Evolutionary conservation across 2,888 invertebrate genomes (phyloP).

Genomic region (Idaea straminata): DNA sequence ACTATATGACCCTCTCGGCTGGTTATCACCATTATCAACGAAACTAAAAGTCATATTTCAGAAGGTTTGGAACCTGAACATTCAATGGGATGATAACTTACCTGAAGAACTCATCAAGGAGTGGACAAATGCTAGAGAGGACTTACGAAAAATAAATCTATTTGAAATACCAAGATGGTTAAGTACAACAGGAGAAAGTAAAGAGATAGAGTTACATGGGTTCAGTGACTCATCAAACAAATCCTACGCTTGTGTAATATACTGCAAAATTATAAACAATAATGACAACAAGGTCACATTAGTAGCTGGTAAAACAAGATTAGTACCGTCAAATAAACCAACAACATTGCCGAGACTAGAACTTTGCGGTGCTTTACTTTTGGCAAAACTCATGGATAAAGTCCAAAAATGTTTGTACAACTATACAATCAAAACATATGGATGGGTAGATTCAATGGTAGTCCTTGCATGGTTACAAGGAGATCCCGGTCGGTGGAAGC

Average conservation of each 20-base stretch:
- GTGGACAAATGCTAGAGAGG: conserved; percentile 8
- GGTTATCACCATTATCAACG: conserved; percentile 17
- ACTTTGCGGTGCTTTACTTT: conserved; percentile 12
- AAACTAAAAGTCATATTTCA: conserved; percentile 22
- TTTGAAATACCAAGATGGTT: conserved; percentile 11
- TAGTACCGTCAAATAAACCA: conserved; percentile 10
- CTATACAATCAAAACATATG: conserved; percentile 11
- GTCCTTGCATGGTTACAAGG: conserved; percentile 26
- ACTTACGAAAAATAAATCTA: conserved; percentile 5
- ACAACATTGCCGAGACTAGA: conserved; percentile 14
- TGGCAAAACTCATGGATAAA: conserved; percentile 11
- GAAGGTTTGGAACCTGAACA: conserved; percentile 7
- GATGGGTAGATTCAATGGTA: conserved; percentile 25
- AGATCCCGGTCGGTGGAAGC: conserved; percentile 21
- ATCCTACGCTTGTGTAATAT: conserved; percentile 9
- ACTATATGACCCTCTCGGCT: conserved; percentile 23
- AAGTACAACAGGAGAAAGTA: background rate
- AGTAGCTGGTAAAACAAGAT: conserved; percentile 11
- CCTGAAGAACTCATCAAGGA: conserved; percentile 6
- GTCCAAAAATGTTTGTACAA: background rate
- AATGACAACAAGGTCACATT: conserved; percentile 2
- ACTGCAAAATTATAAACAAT: conserved; percentile 3
- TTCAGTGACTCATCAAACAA: conserved; percentile 8
- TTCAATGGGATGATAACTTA: conserved; percentile 16
- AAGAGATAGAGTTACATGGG: conserved; percentile 8